Evolutionary conservation across 2,113 vertebrate species (phyloP).

Genomic region (Pygoscelis adeliae): DNA sequence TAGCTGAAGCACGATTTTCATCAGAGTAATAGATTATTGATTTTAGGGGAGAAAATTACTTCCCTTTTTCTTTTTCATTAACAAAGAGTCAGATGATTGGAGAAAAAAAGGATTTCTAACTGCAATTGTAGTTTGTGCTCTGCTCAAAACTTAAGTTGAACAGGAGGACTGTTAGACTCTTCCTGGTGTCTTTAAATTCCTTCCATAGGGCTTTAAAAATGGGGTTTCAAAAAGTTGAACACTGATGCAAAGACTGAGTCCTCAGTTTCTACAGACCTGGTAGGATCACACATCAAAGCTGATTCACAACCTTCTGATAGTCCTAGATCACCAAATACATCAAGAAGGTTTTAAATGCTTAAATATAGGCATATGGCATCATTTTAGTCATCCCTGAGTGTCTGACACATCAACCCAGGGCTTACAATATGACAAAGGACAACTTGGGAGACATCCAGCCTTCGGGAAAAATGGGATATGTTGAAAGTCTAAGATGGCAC

Average conservation of each 20-base stretch:
- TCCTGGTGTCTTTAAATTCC: neutral
- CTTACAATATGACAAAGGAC: neutral
- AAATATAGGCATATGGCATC: neutral
- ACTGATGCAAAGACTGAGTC: neutral
- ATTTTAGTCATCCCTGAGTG: neutral
- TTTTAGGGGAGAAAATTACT: constrained; percentile 7
- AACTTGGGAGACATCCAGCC: neutral
- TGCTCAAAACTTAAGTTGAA: neutral
- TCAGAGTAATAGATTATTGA: constrained; percentile 5
- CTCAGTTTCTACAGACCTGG: neutral
- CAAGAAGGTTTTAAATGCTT: neutral
- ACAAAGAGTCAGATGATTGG: neutral
- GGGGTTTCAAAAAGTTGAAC: neutral
- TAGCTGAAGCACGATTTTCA: neutral
- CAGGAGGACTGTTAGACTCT: neutral
- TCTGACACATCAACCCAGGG: neutral
- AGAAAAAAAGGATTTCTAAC: neutral
- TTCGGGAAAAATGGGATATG: neutral
- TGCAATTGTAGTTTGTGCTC: neutral
- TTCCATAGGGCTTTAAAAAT: neutral
- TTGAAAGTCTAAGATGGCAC: neutral
- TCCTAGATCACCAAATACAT: neutral
- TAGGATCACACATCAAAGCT: neutral
- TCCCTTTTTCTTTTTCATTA: neutral
- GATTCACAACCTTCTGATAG: neutral